phyloP scores from a whole-genome alignment of 2,888 invertebrate species.

The Hartigia nigra region DNA sequence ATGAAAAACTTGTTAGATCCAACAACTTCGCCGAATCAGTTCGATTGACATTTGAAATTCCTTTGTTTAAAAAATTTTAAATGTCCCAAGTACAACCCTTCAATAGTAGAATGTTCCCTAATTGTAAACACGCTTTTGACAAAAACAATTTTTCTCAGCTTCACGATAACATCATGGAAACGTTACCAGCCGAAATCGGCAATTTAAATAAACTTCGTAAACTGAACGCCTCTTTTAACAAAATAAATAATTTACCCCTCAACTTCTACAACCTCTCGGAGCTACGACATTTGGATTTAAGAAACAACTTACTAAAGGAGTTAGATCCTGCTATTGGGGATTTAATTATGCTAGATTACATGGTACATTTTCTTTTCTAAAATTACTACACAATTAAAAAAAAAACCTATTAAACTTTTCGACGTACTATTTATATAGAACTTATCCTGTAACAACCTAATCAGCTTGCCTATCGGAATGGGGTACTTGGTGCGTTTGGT shows the following conservation, averaged over 20 bases:
- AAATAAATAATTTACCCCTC: conserved; percentile 72
- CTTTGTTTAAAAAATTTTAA: conserved; percentile 3
- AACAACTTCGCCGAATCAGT: not conserved
- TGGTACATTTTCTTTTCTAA: conserved; percentile 68
- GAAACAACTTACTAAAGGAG: conserved; percentile 78
- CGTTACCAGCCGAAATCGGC: conserved; percentile 80
- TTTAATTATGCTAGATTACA: conserved; percentile 79
- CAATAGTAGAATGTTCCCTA: not conserved
- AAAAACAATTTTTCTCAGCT: conserved; percentile 70
- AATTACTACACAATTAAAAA: conserved; percentile 12
- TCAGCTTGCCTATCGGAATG: conserved; percentile 80
- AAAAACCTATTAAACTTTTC: conserved; percentile 11
- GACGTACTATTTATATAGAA: conserved; percentile 69
- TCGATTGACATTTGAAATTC: conserved; percentile 12
- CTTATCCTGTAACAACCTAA: conserved; percentile 81
- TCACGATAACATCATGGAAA: conserved; percentile 83
- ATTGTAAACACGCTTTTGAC: not conserved
- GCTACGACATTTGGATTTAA: conserved; percentile 77
- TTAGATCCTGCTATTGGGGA: conserved; percentile 81
- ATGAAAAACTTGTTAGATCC: not conserved
- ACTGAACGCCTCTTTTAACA: conserved; percentile 78
- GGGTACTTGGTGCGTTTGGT: conserved; percentile 84
- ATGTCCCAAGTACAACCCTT: not conserved
- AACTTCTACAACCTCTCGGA: conserved; percentile 78
- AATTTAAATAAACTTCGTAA: conserved; percentile 75